phyloP scores from a whole-genome alignment of 2,113 vertebrate species.

The Podocnemis expansa region DNA sequence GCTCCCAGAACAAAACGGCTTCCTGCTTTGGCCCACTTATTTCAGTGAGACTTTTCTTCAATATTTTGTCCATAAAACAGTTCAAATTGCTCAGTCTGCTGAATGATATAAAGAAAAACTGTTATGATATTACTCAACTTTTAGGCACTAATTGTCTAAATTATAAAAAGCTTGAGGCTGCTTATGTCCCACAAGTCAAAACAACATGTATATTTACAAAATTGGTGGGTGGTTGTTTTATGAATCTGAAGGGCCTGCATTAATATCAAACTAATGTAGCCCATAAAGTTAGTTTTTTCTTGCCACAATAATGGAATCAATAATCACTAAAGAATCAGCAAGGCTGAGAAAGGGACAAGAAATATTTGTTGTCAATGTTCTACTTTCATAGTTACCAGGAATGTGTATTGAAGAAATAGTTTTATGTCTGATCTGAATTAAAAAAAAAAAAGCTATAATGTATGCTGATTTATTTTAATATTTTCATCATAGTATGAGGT shows the following conservation, averaged over 20 bases:
- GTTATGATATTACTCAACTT: neutral
- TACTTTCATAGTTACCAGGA: neutral
- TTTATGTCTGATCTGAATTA: fast-evolving
- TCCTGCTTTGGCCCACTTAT: neutral
- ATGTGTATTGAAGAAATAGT: fast-evolving
- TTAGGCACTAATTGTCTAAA: neutral
- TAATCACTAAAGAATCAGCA: neutral
- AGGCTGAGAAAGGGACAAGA: neutral
- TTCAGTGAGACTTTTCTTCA: conserved; percentile 2
- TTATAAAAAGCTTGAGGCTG: neutral
- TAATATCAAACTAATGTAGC: neutral
- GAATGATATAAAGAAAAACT: neutral
- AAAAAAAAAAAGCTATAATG: neutral
- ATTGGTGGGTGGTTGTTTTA: neutral
- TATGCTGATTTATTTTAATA: neutral
- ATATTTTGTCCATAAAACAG: neutral
- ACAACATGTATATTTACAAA: neutral
- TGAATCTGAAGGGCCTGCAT: neutral
- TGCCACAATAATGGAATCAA: neutral
- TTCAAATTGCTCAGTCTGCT: neutral
- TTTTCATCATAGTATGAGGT: neutral
- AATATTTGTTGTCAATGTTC: neutral
- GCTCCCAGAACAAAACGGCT: neutral
- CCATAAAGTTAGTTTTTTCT: neutral
- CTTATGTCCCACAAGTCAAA: neutral